Conservation (phyloP, 2,888 invertebrate species). For the Stramonita haemastoma region DNA sequence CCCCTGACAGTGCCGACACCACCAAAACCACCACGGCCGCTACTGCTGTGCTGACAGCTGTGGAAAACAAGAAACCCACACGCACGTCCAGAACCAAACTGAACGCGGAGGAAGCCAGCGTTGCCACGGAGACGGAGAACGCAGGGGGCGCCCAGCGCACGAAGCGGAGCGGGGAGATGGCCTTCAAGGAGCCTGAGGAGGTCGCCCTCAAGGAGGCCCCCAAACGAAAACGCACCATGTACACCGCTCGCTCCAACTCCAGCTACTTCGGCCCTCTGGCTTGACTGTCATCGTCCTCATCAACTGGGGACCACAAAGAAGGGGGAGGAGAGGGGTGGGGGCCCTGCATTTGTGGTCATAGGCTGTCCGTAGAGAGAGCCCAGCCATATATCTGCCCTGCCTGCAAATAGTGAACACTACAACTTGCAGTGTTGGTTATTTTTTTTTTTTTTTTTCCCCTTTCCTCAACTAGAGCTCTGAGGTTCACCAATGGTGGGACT, state of each 20-base stretch:
- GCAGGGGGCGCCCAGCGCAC: conserved; percentile 39
- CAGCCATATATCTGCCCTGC: no score
- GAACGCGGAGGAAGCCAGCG: conserved; percentile 37
- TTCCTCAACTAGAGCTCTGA: no score
- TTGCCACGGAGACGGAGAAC: conserved; percentile 56
- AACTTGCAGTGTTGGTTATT: no score
- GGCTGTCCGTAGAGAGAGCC: no score
- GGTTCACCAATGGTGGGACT: no score
- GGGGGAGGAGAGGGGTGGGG: not conserved
- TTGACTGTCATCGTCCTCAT: conserved; percentile 21
- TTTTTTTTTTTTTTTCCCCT: no score
- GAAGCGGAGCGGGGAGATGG: conserved; percentile 40
- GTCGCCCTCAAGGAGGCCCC: not conserved
- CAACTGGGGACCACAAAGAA: no score
- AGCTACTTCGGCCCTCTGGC: conserved; percentile 54
- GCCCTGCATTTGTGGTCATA: no score
- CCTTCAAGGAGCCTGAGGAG: conserved; percentile 26
- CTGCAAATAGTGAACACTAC: no score
- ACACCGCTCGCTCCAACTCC: conserved; percentile 37
- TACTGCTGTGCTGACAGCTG: not conserved
- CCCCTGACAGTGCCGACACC: not conserved
- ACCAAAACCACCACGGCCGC: not conserved
- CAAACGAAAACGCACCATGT: conserved; percentile 47
- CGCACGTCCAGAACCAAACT: conserved; percentile 21
- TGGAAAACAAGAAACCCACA: conserved; percentile 33